A percentile compares a stretch with the other conserved stretches of the same genome.
Conservation (phyloP, 2,888 invertebrate genomes). For the Ichneumoninae sp. region DNA sequence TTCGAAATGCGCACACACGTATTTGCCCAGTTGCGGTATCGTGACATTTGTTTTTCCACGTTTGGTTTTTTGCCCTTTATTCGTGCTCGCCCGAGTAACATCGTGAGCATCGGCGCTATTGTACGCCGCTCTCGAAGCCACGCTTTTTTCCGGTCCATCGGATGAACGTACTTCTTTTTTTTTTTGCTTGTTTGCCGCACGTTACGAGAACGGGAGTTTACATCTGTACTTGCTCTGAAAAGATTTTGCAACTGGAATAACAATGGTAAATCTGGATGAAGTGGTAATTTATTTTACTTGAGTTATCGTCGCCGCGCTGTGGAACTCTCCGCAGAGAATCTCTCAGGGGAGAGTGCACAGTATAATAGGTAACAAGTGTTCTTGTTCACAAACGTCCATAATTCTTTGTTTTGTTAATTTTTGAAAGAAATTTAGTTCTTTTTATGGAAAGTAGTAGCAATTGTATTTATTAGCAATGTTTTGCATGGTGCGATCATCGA, state of each 20-base stretch:
- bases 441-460: no score
- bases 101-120: constrained; percentile 1
- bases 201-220: not conserved
- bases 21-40: constrained; percentile 6
- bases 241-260: not conserved
- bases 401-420: no score
- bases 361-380: no score
- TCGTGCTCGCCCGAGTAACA: not conserved
- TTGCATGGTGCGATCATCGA: no score
- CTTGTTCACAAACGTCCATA: no score
- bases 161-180: constrained; percentile 11
- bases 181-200: not conserved
- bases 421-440: no score
- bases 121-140: not conserved
- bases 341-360: no score
- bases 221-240: not conserved
- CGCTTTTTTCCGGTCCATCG: not conserved
- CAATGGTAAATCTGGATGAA: not conserved
- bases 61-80: constrained; percentile 4
- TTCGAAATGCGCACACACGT: constrained; percentile 24
- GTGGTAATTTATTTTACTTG: not conserved
- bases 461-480: no score
- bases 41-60: constrained; percentile 15
- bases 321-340: not conserved
- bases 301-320: not conserved